Percentiles rank a stretch among this genome's conserved stretches.
Evolutionary conservation across 2,113 vertebrate genomes (phyloP).

Genomic region (Cochlearius cochlearius): DNA sequence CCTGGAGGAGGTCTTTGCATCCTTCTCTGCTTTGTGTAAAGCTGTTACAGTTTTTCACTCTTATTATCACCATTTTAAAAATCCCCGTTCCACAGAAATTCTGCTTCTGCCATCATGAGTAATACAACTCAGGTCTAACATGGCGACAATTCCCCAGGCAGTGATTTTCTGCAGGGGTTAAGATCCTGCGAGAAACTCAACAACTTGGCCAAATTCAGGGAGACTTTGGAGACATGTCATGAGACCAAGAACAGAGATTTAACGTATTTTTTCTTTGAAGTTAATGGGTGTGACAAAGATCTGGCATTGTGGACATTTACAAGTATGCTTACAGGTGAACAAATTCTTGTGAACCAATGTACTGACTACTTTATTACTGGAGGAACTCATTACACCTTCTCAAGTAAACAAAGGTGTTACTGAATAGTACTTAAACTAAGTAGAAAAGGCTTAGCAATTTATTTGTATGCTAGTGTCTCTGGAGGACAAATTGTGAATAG

Average conservation of each 20-base stretch:
- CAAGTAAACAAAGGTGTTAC: neutral
- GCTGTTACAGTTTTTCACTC: neutral
- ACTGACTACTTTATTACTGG: neutral
- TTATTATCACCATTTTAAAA: neutral
- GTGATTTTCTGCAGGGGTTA: neutral
- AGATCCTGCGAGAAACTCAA: neutral
- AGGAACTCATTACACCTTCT: neutral
- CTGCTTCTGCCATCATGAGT: neutral
- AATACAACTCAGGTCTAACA: neutral
- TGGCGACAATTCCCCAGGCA: neutral
- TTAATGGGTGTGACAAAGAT: neutral
- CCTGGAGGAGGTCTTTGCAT: neutral
- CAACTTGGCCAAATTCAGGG: neutral
- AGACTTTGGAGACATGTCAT: neutral
- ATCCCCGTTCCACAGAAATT: neutral
- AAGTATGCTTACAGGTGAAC: neutral
- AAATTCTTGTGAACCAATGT: neutral
- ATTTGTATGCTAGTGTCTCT: neutral
- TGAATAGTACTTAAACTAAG: neutral
- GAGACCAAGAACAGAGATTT: neutral
- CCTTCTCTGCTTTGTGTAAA: neutral
- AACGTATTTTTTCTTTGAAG: neutral
- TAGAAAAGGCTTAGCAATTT: neutral
- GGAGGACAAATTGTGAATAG: neutral
- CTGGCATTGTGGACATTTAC: neutral